phyloP scores from a whole-genome alignment of 2,113 vertebrate genomes.

The Notothenia rossii region DNA sequence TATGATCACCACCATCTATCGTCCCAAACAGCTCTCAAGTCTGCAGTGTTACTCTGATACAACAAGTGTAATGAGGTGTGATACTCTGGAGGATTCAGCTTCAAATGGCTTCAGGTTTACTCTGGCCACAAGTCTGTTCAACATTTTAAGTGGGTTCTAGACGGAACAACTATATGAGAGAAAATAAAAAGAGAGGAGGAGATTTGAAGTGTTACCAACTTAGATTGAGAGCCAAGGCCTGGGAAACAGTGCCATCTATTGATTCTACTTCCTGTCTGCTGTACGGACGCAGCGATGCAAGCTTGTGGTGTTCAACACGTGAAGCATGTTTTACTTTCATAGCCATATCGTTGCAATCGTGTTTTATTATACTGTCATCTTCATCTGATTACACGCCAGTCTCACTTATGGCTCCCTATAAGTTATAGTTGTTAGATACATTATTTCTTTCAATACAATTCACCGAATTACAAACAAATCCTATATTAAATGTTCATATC shows the following conservation, averaged over 20 bases:
- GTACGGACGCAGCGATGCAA: not conserved
- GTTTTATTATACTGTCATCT: not conserved
- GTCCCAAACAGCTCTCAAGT: constrained; percentile 8
- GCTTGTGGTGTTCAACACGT: not conserved
- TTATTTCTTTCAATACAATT: not conserved
- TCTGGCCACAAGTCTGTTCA: constrained; percentile 53
- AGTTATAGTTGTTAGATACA: not conserved
- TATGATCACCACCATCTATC: constrained; percentile 21
- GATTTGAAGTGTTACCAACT: not conserved
- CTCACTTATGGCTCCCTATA: not conserved
- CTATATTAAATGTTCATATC: not conserved
- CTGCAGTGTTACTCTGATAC: constrained; percentile 32
- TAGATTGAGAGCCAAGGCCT: constrained; percentile 22
- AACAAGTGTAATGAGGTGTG: constrained; percentile 32
- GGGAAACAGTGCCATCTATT: constrained; percentile 82
- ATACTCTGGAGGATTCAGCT: constrained; percentile 13
- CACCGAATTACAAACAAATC: not conserved
- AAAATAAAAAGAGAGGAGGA: not conserved
- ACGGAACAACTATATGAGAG: constrained; percentile 40
- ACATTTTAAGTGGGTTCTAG: constrained; percentile 58
- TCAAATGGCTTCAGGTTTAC: constrained; percentile 40
- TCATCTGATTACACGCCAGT: not conserved
- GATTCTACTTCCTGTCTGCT: constrained; percentile 12
- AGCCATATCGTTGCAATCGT: not conserved
- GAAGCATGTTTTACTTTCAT: not conserved